Conservation (phyloP, 35 echinoderm and acorn worm species). For the Heliocidaris tuberculata region DNA sequence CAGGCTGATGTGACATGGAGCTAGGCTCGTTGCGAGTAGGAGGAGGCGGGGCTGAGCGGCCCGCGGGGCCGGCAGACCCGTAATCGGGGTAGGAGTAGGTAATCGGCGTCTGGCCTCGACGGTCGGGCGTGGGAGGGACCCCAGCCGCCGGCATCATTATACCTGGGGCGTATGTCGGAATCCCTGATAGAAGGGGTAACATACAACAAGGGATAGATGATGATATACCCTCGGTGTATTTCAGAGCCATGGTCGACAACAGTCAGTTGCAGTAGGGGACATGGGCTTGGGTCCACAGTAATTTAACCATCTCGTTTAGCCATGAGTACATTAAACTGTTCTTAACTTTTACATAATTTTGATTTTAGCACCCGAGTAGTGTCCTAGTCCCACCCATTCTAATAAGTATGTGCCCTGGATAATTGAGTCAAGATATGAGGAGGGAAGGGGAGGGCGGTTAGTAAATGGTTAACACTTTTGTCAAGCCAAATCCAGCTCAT, state of each 20-base stretch:
- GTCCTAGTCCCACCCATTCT: background rate
- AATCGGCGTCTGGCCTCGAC: conserved; percentile 44
- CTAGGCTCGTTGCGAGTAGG: conserved; percentile 54
- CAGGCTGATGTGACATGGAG: conserved; percentile 54
- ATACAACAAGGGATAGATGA: background rate
- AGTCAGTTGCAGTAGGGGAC: background rate
- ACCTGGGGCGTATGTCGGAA: conserved; percentile 56
- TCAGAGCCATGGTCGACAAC: background rate
- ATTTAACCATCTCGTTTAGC: background rate
- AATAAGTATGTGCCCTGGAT: background rate
- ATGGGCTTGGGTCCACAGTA: background rate
- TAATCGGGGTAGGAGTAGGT: conserved; percentile 77
- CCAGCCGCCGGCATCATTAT: conserved; percentile 49
- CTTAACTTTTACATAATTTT: background rate
- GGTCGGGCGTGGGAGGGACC: conserved; percentile 48
- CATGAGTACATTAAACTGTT: background rate
- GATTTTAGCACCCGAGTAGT: background rate
- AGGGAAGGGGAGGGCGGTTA: background rate
- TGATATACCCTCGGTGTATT: background rate
- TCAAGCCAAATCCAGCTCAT: background rate
- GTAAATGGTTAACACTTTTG: background rate
- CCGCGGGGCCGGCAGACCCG: conserved; percentile 70
- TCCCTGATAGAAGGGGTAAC: conserved; percentile 52
- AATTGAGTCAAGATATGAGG: background rate
- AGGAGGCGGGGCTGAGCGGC: conserved; percentile 43